Evolutionary conservation across 2,797 vertebrate genomes (phyloP).

Genomic region (Esox masquinongy): DNA sequence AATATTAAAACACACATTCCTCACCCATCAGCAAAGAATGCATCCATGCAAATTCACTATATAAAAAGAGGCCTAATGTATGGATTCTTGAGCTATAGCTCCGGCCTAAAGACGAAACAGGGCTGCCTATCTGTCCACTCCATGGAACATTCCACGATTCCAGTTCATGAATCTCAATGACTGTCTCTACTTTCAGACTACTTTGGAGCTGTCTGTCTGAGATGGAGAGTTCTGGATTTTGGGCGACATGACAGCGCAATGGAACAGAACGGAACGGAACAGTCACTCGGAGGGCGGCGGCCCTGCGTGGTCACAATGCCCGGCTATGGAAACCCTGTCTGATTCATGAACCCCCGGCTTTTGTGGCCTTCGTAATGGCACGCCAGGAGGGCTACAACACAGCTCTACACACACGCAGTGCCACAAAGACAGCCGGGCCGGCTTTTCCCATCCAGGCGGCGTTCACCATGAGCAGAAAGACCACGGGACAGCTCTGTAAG

Average conservation of each 20-base stretch:
- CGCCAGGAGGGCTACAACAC: constrained; percentile 71
- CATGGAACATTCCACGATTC: constrained; percentile 30
- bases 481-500: constrained; percentile 65
- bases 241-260: constrained; percentile 21
- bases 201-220: constrained; percentile 3
- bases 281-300: constrained; percentile 30
- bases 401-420: constrained; percentile 54
- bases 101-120: constrained; percentile 53
- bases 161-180: constrained; percentile 50
- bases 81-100: constrained; percentile 58
- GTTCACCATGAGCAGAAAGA: constrained; percentile 42
- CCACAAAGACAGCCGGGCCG: constrained; percentile 19
- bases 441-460: constrained; percentile 21
- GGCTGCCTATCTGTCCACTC: constrained; percentile 20
- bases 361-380: constrained; percentile 75
- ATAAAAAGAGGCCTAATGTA: constrained; percentile 59
- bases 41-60: constrained; percentile 48
- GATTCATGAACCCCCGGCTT: constrained; percentile 77
- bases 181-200: constrained; percentile 42
- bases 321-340: constrained; percentile 47
- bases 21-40: constrained; percentile 59
- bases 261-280: constrained; percentile 35
- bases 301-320: constrained; percentile 34
- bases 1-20: constrained; percentile 65
- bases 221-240: constrained; percentile 41